Evolutionary conservation across 2,888 invertebrate genomes (phyloP).

Genomic region (Orthosia incerta): DNA sequence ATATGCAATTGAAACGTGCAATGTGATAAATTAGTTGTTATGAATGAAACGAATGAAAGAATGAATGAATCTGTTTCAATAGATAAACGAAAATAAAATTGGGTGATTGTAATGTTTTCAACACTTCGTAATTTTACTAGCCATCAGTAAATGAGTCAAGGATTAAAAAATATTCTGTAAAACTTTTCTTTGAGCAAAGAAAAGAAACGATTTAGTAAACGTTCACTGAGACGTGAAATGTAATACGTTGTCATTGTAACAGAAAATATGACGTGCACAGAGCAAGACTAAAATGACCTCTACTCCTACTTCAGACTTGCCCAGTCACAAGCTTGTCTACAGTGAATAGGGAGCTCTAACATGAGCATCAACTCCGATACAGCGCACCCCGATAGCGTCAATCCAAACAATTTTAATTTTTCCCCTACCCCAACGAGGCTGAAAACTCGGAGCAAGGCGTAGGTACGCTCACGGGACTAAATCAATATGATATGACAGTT

Average conservation of each 20-base stretch:
- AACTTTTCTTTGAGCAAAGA: conserved; percentile 9
- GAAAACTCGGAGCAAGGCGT: conserved; percentile 78
- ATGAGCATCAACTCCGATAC: conserved; percentile 57
- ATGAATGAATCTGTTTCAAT: conserved; percentile 64
- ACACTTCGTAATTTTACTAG: conserved; percentile 34
- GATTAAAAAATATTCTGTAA: conserved; percentile 30
- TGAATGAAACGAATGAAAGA: conserved; percentile 65
- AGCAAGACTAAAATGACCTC: conserved; percentile 24
- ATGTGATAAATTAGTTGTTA: conserved; percentile 64
- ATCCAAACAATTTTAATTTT: conserved; percentile 80
- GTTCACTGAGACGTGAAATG: conserved; percentile 26
- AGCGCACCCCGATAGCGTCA: conserved; percentile 75
- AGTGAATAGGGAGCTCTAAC: conserved; percentile 25
- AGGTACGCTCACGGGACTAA: conserved; percentile 85
- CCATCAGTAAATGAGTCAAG: conserved; percentile 34
- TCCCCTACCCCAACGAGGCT: conserved; percentile 72
- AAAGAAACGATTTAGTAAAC: conserved; percentile 12
- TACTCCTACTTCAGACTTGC: not conserved
- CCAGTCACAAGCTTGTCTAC: not conserved
- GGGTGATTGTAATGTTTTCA: conserved; percentile 52
- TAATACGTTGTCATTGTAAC: conserved; percentile 16
- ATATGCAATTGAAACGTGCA: conserved; percentile 62
- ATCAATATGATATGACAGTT: conserved; percentile 92
- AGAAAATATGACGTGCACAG: conserved; percentile 5
- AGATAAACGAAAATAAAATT: conserved; percentile 45